These are phyloP conservation scores for Scelioninae gen. 1 DNA, from an alignment of 2,888 invertebrate species.

Conservation along the genomic window DNA sequence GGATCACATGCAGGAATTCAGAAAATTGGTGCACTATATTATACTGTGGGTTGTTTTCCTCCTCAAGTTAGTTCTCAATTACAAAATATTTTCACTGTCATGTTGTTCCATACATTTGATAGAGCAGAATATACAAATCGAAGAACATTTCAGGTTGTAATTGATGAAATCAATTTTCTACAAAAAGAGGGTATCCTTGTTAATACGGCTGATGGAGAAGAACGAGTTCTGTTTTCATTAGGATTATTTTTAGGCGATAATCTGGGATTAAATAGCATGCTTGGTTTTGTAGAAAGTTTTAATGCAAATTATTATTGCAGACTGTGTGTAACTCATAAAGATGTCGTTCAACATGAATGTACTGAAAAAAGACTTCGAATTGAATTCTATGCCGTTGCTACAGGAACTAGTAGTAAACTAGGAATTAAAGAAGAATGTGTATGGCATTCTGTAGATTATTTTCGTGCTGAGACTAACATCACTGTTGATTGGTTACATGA, in stretches of 20 bases:
- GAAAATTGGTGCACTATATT: constrained; percentile 9
- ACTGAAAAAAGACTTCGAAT: no score
- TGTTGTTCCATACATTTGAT: neutral
- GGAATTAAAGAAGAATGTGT: no score
- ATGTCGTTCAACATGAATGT: neutral
- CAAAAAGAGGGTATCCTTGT: neutral
- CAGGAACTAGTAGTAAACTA: no score
- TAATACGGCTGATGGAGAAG: neutral
- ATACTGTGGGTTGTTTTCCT: constrained; percentile 4
- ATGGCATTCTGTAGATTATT: no score
- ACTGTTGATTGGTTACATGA: no score
- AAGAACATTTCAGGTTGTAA: neutral
- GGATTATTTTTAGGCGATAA: no score
- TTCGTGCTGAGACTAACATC: no score
- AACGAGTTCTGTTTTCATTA: no score
- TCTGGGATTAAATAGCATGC: no score
- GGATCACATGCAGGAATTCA: constrained; percentile 16
- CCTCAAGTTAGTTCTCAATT: constrained; percentile 2
- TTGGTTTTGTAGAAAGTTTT: no score
- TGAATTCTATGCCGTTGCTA: no score
- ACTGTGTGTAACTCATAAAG: neutral
- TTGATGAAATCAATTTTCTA: neutral
- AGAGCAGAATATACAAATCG: neutral
- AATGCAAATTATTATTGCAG: neutral
- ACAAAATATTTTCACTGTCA: constrained; percentile 1